Percentiles rank a stretch among this genome's conserved stretches.
Conservation (phyloP, 2,888 invertebrate genomes). For the Heliconius ethilla region DNA sequence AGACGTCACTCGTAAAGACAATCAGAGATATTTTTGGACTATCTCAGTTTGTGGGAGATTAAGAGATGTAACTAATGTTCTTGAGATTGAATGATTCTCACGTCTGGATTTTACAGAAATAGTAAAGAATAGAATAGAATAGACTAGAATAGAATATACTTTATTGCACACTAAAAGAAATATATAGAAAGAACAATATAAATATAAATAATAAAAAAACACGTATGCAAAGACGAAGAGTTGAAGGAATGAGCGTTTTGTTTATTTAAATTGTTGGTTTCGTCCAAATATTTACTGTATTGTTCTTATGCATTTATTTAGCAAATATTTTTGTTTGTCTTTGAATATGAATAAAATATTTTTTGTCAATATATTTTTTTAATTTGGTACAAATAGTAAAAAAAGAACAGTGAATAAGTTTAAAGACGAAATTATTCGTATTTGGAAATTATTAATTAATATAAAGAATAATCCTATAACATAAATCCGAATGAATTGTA, state of each 20-base stretch:
- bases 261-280: too few relatives aligned
- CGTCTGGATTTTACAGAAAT: conserved; percentile 39
- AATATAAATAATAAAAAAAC: too few relatives aligned
- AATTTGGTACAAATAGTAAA: too few relatives aligned
- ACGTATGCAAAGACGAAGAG: not conserved
- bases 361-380: too few relatives aligned
- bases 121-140: not conserved
- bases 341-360: not conserved
- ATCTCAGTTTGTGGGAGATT: conserved; percentile 63
- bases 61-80: conserved; percentile 72
- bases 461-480: too few relatives aligned
- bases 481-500: not conserved
- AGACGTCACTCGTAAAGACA: conserved; percentile 67
- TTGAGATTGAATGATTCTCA: conserved; percentile 67
- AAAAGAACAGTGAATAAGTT: too few relatives aligned
- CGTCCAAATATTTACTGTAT: too few relatives aligned
- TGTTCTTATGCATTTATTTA: not conserved
- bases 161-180: too few relatives aligned
- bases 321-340: not conserved
- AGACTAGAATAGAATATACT: too few relatives aligned
- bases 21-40: conserved; percentile 70
- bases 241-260: not conserved
- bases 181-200: too few relatives aligned
- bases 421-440: too few relatives aligned
- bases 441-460: too few relatives aligned